Base-by-base conservation (phyloP, 2,113 vertebrate species). In the Illadopsis cleaveri region DNA sequence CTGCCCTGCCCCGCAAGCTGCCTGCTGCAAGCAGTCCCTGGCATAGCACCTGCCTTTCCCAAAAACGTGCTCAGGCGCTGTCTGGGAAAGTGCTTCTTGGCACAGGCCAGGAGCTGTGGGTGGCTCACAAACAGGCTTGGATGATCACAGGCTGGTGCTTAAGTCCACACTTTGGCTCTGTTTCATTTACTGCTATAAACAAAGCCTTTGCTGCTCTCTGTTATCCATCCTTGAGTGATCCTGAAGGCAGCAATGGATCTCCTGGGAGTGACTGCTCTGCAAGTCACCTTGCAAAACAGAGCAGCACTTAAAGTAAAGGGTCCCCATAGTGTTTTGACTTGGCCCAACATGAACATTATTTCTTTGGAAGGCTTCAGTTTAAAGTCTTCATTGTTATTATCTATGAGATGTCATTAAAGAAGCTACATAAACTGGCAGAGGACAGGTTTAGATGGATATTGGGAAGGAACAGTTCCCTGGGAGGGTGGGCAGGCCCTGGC, bases 71-170 rank as follows among this genome's bases (percentile, higher is more conserved):
- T 70, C 30, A 66, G 91, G 77, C 20, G 0, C 81, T 68, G 90
- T n/a, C 88, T 95, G 96, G 92, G 81, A 84, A 85, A 33, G 38
- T n/a, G 81, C 60, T 62, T 65, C 21, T 65, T 96, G 95, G 90
- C 90, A 78, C 77, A 54, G 69, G 61, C 69, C 35, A 4, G 11
- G 30, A 50, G 2, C 87, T 54, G 77, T 82, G 87, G 87, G 81
- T 82, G 92, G 93, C 81, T 91, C 37, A 58, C 77, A 87, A 96
- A 87, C 84, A 84, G 57, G 87, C 84, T 54, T 33, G 90, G 84
- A n/a, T 69, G 87, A 94, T 95, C 92, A 48, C 73, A 86, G 93
- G 56, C 81, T 8, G 15, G 18, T 31, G 51, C 86, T 94, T 51
- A 14, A 71, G 84, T 95, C 87, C 84, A 71, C 92, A 30, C 94